phyloP scores from a whole-genome alignment of 2,888 invertebrate species.

The Plagodis dolabraria region DNA sequence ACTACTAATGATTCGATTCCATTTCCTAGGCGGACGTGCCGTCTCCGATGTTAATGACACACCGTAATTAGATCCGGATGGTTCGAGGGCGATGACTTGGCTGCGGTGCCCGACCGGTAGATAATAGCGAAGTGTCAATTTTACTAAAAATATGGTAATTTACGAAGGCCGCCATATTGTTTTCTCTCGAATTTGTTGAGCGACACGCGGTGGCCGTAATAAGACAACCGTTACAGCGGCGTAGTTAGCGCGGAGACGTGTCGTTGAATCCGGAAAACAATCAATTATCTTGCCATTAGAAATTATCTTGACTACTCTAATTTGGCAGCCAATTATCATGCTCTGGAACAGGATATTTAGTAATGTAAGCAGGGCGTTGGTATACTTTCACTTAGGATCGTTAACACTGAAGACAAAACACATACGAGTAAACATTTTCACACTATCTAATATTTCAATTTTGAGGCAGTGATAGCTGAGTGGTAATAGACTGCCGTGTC shows the following conservation, averaged over 20 bases:
- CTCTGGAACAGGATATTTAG: conserved; percentile 18
- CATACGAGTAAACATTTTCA: not conserved
- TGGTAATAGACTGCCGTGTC: no score
- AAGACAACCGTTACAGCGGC: conserved; percentile 30
- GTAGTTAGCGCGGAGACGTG: conserved; percentile 25
- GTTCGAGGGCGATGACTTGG: conserved; percentile 78
- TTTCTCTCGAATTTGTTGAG: conserved; percentile 45
- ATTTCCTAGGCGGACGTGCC: conserved; percentile 85
- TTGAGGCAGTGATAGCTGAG: no score
- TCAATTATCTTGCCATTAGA: conserved; percentile 35
- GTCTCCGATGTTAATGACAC: conserved; percentile 83
- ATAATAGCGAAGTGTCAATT: conserved; percentile 79
- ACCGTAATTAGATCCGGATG: conserved; percentile 84
- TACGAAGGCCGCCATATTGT: conserved; percentile 63
- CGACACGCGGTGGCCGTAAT: conserved; percentile 41
- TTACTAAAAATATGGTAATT: conserved; percentile 81
- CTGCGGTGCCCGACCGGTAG: conserved; percentile 73
- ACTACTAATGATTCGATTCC: conserved; percentile 85
- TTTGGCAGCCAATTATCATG: conserved; percentile 31
- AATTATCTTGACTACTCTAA: conserved; percentile 34
- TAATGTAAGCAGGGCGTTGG: conserved; percentile 25
- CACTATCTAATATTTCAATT: no score
- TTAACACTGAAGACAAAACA: not conserved
- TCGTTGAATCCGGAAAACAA: conserved; percentile 24
- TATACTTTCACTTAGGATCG: conserved; percentile 20